Evolutionary conservation across 2,888 invertebrate genomes (phyloP).

Genomic region (Blastobasis adustella): DNA sequence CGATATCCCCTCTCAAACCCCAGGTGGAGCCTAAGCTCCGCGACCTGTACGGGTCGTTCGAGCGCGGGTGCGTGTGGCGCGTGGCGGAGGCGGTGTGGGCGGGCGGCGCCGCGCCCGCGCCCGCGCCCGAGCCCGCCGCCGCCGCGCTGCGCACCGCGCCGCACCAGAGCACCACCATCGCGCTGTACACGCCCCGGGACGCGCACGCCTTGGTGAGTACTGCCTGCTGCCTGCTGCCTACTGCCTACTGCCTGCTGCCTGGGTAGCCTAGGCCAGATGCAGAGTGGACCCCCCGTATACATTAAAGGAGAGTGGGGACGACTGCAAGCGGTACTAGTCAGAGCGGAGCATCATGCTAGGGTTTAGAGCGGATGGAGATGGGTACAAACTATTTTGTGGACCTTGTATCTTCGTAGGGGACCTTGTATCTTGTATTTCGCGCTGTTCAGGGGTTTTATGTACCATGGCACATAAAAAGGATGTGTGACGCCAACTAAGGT

Average conservation of each 20-base stretch:
- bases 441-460: too few relatives aligned
- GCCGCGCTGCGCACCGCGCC: conserved; percentile 44
- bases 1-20: background rate
- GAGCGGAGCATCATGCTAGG: too few relatives aligned
- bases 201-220: conserved; percentile 43
- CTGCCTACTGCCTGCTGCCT: conserved; percentile 1
- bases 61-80: conserved; percentile 85
- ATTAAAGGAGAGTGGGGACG: too few relatives aligned
- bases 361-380: too few relatives aligned
- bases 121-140: conserved; percentile 25
- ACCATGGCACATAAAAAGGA: too few relatives aligned
- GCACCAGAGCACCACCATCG: conserved; percentile 25
- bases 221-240: background rate
- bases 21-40: conserved; percentile 60
- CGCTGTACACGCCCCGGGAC: conserved; percentile 42
- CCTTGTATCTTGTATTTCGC: too few relatives aligned
- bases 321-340: too few relatives aligned
- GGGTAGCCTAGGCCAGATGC: background rate
- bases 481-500: too few relatives aligned
- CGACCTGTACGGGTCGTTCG: conserved; percentile 88
- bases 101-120: conserved; percentile 45
- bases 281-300: too few relatives aligned
- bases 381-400: too few relatives aligned
- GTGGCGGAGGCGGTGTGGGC: conserved; percentile 81
- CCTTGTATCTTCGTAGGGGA: too few relatives aligned